These are phyloP conservation scores for Bombus pyrosoma DNA, from an alignment of 1,140 invertebrate genomes.

Conservation along the genomic window DNA sequence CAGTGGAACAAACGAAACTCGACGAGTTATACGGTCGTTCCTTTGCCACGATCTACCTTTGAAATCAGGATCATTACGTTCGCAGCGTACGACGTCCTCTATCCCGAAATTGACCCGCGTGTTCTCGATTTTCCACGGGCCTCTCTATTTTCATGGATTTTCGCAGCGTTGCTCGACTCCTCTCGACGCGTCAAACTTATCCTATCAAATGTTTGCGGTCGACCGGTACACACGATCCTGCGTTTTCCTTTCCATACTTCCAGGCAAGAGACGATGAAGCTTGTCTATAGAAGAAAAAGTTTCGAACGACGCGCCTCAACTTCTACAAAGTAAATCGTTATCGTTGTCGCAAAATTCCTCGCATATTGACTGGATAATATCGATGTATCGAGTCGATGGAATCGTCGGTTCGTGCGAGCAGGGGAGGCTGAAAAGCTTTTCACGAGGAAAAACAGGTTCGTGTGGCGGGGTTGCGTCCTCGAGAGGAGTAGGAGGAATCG, in stretches of 20 bases:
- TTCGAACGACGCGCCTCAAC: background rate
- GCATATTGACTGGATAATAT: background rate
- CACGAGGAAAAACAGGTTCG: constrained; percentile 1
- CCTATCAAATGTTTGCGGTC: background rate
- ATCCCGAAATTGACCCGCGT: constrained; percentile 29
- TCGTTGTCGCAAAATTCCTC: background rate
- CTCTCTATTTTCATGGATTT: constrained; percentile 3
- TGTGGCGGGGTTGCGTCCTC: background rate
- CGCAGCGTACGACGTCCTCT: background rate
- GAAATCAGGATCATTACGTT: constrained; percentile 43
- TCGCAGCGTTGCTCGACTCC: background rate
- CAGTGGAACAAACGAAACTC: constrained; percentile 14
- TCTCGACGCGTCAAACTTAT: background rate
- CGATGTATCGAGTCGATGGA: constrained; percentile 13
- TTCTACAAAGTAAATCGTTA: background rate
- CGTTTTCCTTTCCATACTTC: background rate
- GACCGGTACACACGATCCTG: background rate
- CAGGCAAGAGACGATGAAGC: too few species aligned
- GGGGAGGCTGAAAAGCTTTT: background rate
- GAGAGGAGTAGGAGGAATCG: background rate
- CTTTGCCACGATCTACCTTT: background rate
- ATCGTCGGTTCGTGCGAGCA: background rate
- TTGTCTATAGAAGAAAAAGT: background rate
- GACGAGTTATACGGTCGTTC: background rate
- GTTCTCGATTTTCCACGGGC: background rate